Base-by-base conservation (phyloP, 2,113 vertebrate species). In the Trichomycterus rosablanca region DNA sequence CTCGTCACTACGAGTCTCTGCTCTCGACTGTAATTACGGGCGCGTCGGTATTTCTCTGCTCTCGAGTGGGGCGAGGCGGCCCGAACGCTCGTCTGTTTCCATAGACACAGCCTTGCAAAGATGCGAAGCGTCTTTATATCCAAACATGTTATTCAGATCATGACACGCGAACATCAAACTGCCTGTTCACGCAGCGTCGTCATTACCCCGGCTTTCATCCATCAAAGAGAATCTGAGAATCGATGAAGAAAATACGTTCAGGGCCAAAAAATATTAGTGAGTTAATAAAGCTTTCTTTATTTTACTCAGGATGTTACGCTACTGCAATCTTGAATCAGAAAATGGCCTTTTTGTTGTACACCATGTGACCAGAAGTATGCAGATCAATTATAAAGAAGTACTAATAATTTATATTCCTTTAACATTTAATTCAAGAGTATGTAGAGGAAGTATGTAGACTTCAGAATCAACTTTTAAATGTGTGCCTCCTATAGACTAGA, bases 11-110 rank as follows among this genome's bases (percentile, higher is more conserved):
- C 15, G 37, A 44, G 30, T 57, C 42, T 58, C 55, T 34, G 14
- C 7, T 59, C 12, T n/a, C 63, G 23, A 51, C 30, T 22, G 26
- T 51, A 60, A 67, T 67, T 58, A 67, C 10, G 20, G 7, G 10
- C 34, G 23, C 32, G 44, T 67, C 53, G 59, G 48, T 67, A 48
- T 37, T 53, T 16, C 19, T 46, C 43, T 45, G 14, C 39, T 60
- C 48, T 59, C 42, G 15, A 53, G 59, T 46, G 39, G 59, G 57
- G 53, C 59, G 35, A 34, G 15, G 46, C 32, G 42, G 26, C n/a
- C 24, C 18, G 56, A 39, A 51, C n/a, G 37, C 48, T 11, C 53
- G 48, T 67, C 65, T 59, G 23, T 23, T 39, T 58, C 28, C 37
- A 45, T 23, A 43, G 24, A 59, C 46, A 23, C 46, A 59, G 48